Evolutionary conservation across 2,113 vertebrate species (phyloP).

Genomic region (Nibea coibor): DNA sequence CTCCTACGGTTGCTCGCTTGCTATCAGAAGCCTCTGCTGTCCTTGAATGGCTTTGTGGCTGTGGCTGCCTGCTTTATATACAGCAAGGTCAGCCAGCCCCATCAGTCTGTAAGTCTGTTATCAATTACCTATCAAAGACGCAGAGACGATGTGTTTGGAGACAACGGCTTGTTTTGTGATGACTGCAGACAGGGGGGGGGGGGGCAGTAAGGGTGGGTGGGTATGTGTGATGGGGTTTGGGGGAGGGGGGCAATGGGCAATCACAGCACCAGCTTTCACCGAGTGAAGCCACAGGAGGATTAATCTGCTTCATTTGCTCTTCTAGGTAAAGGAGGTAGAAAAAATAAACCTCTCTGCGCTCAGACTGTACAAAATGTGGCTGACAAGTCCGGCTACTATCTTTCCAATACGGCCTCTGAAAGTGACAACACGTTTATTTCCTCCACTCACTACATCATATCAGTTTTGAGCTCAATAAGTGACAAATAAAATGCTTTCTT

Average conservation of each 20-base stretch:
- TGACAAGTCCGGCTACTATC: background rate
- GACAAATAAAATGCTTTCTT: background rate
- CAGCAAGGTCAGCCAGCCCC: conserved; percentile 67
- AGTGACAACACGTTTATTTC: background rate
- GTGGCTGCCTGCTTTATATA: conserved; percentile 75
- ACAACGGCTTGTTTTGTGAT: conserved; percentile 80
- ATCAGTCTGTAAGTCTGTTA: conserved; percentile 79
- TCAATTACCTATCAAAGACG: conserved; percentile 84
- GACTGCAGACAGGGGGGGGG: conserved; percentile 77
- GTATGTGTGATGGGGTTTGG: conserved; percentile 32
- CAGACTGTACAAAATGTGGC: background rate
- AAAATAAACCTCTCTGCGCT: background rate
- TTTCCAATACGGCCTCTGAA: background rate
- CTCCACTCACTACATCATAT: too few species aligned
- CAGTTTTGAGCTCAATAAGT: background rate
- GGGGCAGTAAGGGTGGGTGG: conserved; percentile 55
- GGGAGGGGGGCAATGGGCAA: conserved; percentile 47
- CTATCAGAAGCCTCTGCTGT: conserved; percentile 17
- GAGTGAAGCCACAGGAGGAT: background rate
- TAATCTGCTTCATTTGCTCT: conserved; percentile 5
- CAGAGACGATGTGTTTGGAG: conserved; percentile 83
- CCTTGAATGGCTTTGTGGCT: conserved; percentile 14
- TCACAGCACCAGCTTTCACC: conserved; percentile 53
- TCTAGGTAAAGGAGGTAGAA: background rate
- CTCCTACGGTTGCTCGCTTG: background rate